These are phyloP conservation scores for Dinocampus coccinellae DNA, from an alignment of 2,888 invertebrate species.

Conservation along the genomic window DNA sequence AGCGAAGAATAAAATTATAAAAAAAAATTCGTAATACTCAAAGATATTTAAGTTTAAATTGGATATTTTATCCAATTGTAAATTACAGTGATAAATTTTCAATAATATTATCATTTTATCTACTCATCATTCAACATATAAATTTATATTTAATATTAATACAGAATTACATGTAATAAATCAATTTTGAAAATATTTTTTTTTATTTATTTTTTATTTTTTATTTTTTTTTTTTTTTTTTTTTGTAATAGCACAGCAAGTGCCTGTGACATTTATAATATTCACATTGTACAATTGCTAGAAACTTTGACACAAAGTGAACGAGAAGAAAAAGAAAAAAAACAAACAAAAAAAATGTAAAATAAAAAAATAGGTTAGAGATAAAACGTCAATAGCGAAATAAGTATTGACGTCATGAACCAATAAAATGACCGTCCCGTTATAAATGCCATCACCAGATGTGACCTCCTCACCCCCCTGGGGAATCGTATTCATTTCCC, in stretches of 20 bases:
- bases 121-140: too few relatives aligned
- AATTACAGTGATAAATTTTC: background rate
- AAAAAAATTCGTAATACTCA: too few relatives aligned
- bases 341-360: too few relatives aligned
- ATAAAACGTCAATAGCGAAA: slow-evolving; percentile 51
- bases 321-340: too few relatives aligned
- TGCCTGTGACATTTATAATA: background rate
- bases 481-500: slow-evolving; percentile 28
- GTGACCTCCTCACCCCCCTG: slow-evolving; percentile 40
- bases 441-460: slow-evolving; percentile 55
- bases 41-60: too few relatives aligned
- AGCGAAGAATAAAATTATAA: background rate
- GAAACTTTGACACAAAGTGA: slow-evolving; percentile 7
- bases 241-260: background rate
- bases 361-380: slow-evolving; percentile 41
- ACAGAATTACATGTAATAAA: too few relatives aligned
- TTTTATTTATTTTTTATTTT: too few relatives aligned
- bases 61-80: slow-evolving; percentile 22
- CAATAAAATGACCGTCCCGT: slow-evolving; percentile 57
- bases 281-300: slow-evolving; percentile 11
- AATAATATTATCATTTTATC: slow-evolving; percentile 24
- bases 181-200: too few relatives aligned
- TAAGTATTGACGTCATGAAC: slow-evolving; percentile 58
- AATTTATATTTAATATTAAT: too few relatives aligned
- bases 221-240: too few relatives aligned